A percentile compares a stretch with the other conserved stretches of the same genome.
Conservation (phyloP, 1,140 invertebrate genomes). For the Achroia grisella region DNA sequence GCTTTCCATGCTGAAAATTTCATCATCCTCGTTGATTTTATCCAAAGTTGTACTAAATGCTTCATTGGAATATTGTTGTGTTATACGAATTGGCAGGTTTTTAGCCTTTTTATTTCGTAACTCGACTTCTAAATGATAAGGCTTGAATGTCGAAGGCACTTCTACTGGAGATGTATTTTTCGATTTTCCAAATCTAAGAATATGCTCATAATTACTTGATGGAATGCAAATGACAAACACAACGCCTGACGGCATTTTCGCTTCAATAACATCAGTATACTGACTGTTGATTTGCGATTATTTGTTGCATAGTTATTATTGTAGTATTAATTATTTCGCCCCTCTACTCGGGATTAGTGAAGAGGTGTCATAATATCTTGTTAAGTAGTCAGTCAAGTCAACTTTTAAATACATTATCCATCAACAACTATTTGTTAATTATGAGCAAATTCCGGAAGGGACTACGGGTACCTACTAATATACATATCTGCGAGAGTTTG, state of each 20-base stretch:
- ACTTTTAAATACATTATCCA: too few species aligned
- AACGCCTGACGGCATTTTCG: conserved; percentile 47
- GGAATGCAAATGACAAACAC: conserved; percentile 57
- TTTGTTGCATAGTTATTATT: conserved; percentile 24
- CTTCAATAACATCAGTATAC: background rate
- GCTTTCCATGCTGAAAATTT: conserved; percentile 57
- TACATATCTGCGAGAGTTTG: too few species aligned
- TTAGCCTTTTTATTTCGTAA: conserved; percentile 46
- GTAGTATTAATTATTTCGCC: too few species aligned
- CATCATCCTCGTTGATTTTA: conserved; percentile 43
- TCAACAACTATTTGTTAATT: too few species aligned
- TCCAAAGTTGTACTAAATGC: conserved; percentile 37
- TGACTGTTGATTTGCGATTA: conserved; percentile 10
- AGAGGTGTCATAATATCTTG: too few species aligned
- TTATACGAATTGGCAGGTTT: conserved; percentile 53
- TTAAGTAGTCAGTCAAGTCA: too few species aligned
- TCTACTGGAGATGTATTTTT: conserved; percentile 36
- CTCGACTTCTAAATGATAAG: conserved; percentile 43
- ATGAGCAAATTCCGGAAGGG: too few species aligned
- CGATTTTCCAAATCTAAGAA: conserved; percentile 51
- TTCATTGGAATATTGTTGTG: conserved; percentile 52
- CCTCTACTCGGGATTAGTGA: too few species aligned
- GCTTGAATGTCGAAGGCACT: conserved; percentile 15
- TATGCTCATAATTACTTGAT: conserved; percentile 51
- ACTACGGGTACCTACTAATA: too few species aligned